A percentile compares a stretch with the other conserved stretches of the same genome.
Evolutionary conservation across 2,797 vertebrate species (phyloP).

Genomic region (Tragopan temminckii): DNA sequence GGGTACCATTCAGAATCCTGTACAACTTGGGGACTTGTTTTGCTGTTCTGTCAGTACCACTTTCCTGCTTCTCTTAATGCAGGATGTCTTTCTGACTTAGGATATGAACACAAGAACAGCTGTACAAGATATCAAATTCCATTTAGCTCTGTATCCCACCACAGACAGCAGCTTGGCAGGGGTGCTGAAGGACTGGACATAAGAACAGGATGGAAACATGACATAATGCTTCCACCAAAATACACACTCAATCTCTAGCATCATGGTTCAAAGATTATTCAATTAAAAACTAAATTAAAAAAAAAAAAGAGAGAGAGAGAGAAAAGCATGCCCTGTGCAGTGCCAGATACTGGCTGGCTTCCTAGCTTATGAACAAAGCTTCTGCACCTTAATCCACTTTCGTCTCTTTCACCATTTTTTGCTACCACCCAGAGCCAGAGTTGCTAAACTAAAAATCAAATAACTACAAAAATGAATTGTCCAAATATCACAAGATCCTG

Average conservation of each 20-base stretch:
- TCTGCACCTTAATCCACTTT: background rate
- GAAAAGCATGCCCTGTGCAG: background rate
- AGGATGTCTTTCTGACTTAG: background rate
- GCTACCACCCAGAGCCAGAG: background rate
- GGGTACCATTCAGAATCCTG: background rate
- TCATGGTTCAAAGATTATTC: background rate
- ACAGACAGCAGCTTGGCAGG: background rate
- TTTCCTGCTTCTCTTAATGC: background rate
- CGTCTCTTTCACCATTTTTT: background rate
- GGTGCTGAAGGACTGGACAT: background rate
- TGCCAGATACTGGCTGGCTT: background rate
- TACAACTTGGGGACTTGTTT: background rate
- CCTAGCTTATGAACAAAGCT: background rate
- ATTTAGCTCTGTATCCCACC: background rate
- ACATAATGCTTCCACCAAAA: background rate
- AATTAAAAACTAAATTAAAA: background rate
- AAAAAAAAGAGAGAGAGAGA: no score
- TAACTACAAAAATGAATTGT: background rate
- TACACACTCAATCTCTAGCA: background rate
- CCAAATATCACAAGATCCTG: background rate
- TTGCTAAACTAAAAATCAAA: background rate
- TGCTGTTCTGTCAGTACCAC: background rate
- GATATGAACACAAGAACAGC: background rate
- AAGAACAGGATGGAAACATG: background rate
- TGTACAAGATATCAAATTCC: background rate